These are phyloP conservation scores for Sceloporus tristichus DNA, from an alignment of 2,113 vertebrate genomes.

Conservation along the genomic window DNA sequence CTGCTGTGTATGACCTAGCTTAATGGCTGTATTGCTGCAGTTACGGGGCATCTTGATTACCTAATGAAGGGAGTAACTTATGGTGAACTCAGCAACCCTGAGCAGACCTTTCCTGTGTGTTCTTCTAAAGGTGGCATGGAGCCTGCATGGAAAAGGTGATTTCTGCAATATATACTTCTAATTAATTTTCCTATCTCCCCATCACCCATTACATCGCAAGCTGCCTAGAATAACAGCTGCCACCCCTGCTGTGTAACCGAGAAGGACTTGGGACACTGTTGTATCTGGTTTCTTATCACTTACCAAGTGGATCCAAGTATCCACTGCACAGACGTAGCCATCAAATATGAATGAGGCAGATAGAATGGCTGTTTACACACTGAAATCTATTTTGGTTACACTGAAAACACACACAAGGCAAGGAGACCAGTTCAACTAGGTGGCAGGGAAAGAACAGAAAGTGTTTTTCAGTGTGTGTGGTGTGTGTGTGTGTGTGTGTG, in stretches of 20 bases:
- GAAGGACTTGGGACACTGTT: constrained; percentile 71
- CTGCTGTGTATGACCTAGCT: not conserved
- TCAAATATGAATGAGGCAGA: constrained; percentile 88
- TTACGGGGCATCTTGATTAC: constrained; percentile 2
- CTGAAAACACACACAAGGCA: constrained; percentile 62
- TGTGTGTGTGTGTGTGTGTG: not conserved
- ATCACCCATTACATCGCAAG: constrained; percentile 36
- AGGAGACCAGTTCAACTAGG: constrained; percentile 55
- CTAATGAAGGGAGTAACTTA: not conserved
- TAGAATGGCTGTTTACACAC: constrained; percentile 78
- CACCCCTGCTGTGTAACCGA: constrained; percentile 72
- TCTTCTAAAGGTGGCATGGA: constrained; percentile 15
- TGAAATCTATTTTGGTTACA: constrained; percentile 79
- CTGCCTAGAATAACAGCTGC: constrained; percentile 67
- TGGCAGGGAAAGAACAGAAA: constrained; percentile 53
- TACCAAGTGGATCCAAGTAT: constrained; percentile 66
- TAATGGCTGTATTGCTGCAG: not conserved
- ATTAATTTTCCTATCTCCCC: constrained; percentile 63
- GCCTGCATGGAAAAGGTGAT: constrained; percentile 28
- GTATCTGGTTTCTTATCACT: constrained; percentile 79
- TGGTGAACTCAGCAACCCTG: constrained; percentile 9
- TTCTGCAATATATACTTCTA: constrained; percentile 40
- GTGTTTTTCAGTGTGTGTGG: not conserved
- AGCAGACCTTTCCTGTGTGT: not conserved
- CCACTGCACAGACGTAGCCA: constrained; percentile 82